Evolutionary conservation across 37 sponge, comb jelly and placozoan species (phyloP).

Genomic region (Ianthella basta): DNA sequence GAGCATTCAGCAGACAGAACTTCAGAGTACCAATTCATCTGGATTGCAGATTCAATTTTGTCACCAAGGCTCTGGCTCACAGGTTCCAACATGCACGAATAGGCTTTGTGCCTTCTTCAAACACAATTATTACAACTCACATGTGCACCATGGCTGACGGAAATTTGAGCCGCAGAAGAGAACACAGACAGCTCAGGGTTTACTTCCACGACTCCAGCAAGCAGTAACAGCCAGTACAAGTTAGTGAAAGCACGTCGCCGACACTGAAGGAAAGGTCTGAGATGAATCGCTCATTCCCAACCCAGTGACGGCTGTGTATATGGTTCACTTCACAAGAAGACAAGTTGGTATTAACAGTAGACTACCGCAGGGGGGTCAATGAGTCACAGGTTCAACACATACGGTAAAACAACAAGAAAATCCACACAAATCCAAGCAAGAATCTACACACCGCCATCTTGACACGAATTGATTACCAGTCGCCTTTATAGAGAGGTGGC

Average conservation of each 20-base stretch:
- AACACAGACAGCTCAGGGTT: not conserved
- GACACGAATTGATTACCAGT: too few species aligned
- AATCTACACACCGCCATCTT: not conserved
- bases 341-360: not conserved
- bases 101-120: too few species aligned
- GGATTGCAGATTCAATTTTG: not conserved
- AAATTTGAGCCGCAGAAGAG: too few species aligned
- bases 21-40: not conserved
- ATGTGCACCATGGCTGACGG: not conserved
- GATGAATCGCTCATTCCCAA: too few species aligned
- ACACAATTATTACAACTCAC: too few species aligned
- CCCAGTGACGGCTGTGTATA: too few species aligned
- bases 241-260: too few species aligned
- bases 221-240: too few species aligned
- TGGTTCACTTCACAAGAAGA: not conserved
- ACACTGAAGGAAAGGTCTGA: too few species aligned
- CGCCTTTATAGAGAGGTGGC: too few species aligned
- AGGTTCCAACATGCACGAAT: too few species aligned
- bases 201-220: too few species aligned
- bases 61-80: not conserved
- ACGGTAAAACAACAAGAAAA: not conserved
- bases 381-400: not conserved
- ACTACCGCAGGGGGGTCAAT: not conserved
- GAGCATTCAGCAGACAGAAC: slow-evolving; percentile 9
- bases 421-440: not conserved